Percentiles rank a stretch among this genome's conserved stretches.
Evolutionary conservation across 2,888 invertebrate genomes (phyloP).

Genomic region (Hipparchia semele): DNA sequence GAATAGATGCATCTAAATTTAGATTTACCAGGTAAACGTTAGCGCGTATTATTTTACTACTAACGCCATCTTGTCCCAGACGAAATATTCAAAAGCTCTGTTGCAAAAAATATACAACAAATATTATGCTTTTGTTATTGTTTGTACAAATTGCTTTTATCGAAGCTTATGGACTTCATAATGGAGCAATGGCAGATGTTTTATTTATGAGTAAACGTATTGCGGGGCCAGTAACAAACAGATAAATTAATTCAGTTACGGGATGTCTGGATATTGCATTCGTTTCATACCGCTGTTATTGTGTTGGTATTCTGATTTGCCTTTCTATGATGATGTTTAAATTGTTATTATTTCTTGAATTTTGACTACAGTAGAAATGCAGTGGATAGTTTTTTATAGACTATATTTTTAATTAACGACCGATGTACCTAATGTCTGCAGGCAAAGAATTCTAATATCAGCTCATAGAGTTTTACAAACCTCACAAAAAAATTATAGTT

Average conservation of each 20-base stretch:
- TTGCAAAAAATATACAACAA: background rate
- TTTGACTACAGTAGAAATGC: too few species aligned
- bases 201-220: constrained; percentile 14
- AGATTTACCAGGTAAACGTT: background rate
- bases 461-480: too few species aligned
- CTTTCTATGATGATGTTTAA: background rate
- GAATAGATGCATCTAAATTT: too few species aligned
- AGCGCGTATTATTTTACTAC: background rate
- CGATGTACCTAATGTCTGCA: too few species aligned
- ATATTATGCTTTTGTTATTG: constrained; percentile 5
- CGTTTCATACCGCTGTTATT: constrained; percentile 3
- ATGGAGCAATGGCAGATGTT: constrained; percentile 13
- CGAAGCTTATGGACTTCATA: constrained; percentile 19
- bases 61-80: background rate
- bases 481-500: too few species aligned
- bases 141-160: constrained; percentile 21
- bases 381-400: too few species aligned
- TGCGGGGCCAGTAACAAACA: constrained; percentile 1
- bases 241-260: constrained; percentile 13
- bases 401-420: too few species aligned
- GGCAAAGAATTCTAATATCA: too few species aligned
- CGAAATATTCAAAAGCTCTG: background rate
- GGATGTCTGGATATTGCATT: background rate
- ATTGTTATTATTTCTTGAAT: background rate
- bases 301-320: constrained; percentile 3